Evolutionary conservation across 2,888 invertebrate species (phyloP).

Genomic region (Hoplodrina ambigua): DNA sequence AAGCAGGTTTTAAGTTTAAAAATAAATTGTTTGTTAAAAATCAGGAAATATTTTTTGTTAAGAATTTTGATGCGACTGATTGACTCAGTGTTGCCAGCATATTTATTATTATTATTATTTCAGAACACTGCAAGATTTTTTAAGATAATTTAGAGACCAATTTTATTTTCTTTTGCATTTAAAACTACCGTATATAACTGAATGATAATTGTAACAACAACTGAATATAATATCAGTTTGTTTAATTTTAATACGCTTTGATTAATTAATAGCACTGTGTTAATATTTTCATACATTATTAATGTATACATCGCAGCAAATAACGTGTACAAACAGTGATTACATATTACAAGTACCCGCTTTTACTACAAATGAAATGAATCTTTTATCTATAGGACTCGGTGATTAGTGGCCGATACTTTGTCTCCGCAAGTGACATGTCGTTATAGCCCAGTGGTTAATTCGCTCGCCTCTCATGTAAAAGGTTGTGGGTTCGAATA

Average conservation of each 20-base stretch:
- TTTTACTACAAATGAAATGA: background rate
- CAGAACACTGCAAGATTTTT: background rate
- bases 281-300: constrained; percentile 15
- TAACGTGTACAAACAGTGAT: constrained; percentile 5
- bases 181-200: background rate
- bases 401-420: too few species aligned
- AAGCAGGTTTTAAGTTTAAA: too few species aligned
- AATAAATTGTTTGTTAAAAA: too few species aligned
- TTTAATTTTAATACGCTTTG: constrained; percentile 17
- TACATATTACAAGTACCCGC: background rate
- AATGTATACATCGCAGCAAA: constrained; percentile 1
- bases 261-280: constrained; percentile 27
- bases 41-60: too few species aligned
- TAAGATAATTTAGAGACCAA: background rate
- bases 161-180: background rate
- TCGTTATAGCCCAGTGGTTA: too few species aligned
- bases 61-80: too few species aligned
- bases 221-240: constrained; percentile 13
- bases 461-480: too few species aligned
- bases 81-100: too few species aligned
- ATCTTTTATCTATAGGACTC: too few species aligned
- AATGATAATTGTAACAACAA: background rate
- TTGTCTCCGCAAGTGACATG: too few species aligned
- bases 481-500: too few species aligned
- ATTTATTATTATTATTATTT: too few species aligned